A percentile compares a stretch with the other conserved stretches of the same genome.
These are phyloP conservation scores for Neomorphus geoffroyi DNA, from an alignment of 2,797 vertebrate genomes.

Conservation along the genomic window DNA sequence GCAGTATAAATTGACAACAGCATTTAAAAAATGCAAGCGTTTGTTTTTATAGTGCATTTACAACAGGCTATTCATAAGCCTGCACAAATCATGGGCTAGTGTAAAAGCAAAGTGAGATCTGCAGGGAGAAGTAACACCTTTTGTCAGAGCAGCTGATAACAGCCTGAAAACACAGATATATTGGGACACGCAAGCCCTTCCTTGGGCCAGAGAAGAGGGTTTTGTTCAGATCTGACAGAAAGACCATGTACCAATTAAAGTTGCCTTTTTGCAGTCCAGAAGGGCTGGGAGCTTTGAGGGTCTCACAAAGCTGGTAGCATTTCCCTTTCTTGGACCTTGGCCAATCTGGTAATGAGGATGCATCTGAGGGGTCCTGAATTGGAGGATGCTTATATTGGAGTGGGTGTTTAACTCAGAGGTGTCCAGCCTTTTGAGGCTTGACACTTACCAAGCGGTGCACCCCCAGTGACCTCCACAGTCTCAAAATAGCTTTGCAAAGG, in stretches of 20 bases:
- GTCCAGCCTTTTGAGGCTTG: not conserved
- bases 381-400: not conserved
- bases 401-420: not conserved
- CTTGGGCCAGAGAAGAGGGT: not conserved
- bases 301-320: not conserved
- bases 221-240: not conserved
- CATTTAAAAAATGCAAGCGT: not conserved
- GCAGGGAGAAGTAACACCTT: not conserved
- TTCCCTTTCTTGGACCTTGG: not conserved
- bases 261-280: fast-evolving
- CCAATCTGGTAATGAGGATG: not conserved
- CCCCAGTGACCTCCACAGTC: not conserved
- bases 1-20: not conserved
- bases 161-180: not conserved
- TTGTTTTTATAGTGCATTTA: not conserved
- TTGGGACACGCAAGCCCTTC: not conserved
- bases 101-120: not conserved
- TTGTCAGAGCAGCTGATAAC: not conserved
- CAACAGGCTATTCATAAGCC: not conserved
- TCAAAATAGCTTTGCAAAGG: not conserved
- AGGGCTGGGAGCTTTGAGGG: not conserved
- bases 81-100: not conserved
- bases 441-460: not conserved
- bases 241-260: not conserved
- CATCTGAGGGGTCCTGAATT: not conserved